phyloP scores from a whole-genome alignment of 1,140 invertebrate species.

The Zaprionus lachaisei region DNA sequence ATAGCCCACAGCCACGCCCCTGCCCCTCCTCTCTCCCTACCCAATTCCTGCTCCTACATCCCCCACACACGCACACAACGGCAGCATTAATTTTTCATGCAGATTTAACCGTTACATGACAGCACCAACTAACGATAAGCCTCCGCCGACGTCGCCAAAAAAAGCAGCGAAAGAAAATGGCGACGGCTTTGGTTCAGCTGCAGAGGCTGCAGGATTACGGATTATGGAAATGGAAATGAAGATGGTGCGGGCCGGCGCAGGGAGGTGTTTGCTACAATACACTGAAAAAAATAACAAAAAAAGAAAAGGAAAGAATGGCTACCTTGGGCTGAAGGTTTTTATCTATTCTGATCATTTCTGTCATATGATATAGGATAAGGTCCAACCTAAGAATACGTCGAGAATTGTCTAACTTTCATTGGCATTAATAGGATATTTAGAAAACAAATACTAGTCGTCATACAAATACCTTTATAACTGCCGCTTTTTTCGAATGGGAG shows the following conservation, averaged over 20 bases:
- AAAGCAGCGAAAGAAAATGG: constrained; percentile 50
- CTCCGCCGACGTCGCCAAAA: not conserved
- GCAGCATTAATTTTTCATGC: constrained; percentile 58
- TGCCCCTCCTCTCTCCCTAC: not conserved
- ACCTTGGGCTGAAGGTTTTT: too few relatives aligned
- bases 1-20: constrained; percentile 23
- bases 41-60: not conserved
- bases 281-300: not conserved
- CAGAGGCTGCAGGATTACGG: constrained; percentile 12
- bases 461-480: too few relatives aligned
- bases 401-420: too few relatives aligned
- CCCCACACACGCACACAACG: not conserved
- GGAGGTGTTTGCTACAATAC: not conserved
- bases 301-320: too few relatives aligned
- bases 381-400: too few relatives aligned
- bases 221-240: constrained; percentile 1
- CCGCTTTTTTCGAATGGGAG: too few relatives aligned
- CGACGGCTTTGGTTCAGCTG: constrained; percentile 43
- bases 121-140: constrained; percentile 49
- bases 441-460: too few relatives aligned
- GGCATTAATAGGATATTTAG: too few relatives aligned
- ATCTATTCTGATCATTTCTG: too few relatives aligned
- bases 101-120: constrained; percentile 60
- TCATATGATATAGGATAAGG: too few relatives aligned
- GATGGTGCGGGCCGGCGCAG: not conserved